Conservation (phyloP, 2,888 invertebrate species). For the Hermaeophaga mercurialis region DNA sequence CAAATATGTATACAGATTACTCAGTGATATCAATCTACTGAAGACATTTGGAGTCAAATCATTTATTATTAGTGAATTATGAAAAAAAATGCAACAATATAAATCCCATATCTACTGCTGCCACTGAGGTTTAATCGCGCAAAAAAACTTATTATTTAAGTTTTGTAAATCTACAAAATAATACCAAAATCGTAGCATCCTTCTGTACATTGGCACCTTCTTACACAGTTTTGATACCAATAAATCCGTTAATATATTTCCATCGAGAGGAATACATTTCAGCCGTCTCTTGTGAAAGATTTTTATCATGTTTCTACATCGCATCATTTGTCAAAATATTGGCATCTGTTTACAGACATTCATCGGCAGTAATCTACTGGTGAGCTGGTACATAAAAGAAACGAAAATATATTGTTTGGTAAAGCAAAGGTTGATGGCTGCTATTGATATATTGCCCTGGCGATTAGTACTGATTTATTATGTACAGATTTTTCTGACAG, state of each 20-base stretch:
- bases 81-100: too few relatives aligned
- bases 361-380: slow-evolving; percentile 21
- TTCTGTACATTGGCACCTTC: too few relatives aligned
- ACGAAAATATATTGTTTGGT: slow-evolving; percentile 26
- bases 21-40: too few relatives aligned
- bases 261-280: neutral
- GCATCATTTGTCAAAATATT: slow-evolving; percentile 32
- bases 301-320: slow-evolving; percentile 4
- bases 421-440: slow-evolving; percentile 15
- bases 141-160: too few relatives aligned
- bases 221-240: neutral
- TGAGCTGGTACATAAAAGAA: slow-evolving; percentile 11
- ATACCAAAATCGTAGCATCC: too few relatives aligned
- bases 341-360: slow-evolving; percentile 29
- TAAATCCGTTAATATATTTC: neutral
- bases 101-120: too few relatives aligned
- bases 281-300: neutral
- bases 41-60: too few relatives aligned
- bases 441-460: slow-evolving; percentile 19
- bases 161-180: too few relatives aligned
- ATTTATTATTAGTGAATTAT: too few relatives aligned
- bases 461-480: slow-evolving; percentile 26
- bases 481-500: slow-evolving; percentile 9
- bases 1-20: too few relatives aligned
- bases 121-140: too few relatives aligned